Base-by-base conservation (phyloP, 1,140 invertebrate genomes). In the Euglossa dilemma region DNA sequence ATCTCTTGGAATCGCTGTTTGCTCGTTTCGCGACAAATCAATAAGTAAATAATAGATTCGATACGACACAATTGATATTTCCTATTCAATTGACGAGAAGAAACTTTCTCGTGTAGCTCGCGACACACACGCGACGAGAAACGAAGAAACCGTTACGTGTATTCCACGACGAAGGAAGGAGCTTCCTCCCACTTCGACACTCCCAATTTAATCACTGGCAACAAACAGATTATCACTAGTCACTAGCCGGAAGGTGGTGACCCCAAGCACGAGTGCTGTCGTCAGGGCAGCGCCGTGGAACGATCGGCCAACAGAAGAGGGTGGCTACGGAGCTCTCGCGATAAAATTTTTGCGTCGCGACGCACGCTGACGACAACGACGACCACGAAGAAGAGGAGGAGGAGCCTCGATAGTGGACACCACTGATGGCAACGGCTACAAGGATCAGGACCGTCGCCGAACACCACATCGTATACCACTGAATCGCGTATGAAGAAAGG, bases 391-490 rank as follows among this genome's bases (percentile, higher is more conserved):
- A 80, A n/a, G 54, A 57, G 50, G 64, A 87, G 61, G 54, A 81
- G 72, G 69, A 81, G 69, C 84, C 87, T 84, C 52, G 87, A 88
- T 79, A 87, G 86, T 78, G 75, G 88, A 87, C 89, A 91, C 90
- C 91, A 91, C 91, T 90, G 85, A 81, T 81, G 90, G 79, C 85
- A 88, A 86, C 84, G 83, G 84, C 83, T 89, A 84, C 79, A 77
- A 90, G 86, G 63, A 90, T 82, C 72, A 69, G 70, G 71, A 89
- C 86, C 87, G 90, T 91, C 88, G 87, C 87, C 91, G 89, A 84
- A 92, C 90, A 90, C 91, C 91, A 92, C 91, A 92, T 92, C 90
- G 89, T 91, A 92, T 84, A 90, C 83, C 91, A 91, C 91, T 88
- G 78, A 87, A 84, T 91, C 87, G 80, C 89, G 87, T 85, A 82